Base-by-base conservation (phyloP, 1,140 invertebrate species). In the Dendroctonus ponderosae region DNA sequence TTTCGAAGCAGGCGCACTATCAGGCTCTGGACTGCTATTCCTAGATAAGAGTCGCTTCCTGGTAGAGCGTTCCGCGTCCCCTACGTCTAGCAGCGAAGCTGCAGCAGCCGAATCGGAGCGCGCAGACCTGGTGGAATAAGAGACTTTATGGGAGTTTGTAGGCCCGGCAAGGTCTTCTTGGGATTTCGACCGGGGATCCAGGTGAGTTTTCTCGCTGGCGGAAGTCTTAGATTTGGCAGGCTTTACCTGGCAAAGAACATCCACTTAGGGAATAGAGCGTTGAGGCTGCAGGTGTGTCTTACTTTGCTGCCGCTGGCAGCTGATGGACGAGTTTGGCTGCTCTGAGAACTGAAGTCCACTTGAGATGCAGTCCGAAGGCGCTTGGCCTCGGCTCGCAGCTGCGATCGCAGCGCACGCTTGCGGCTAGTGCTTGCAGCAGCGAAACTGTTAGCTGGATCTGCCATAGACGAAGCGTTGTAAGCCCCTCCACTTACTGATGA, bases 391-490 rank as follows among this genome's bases (percentile, higher is more conserved):
- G 72, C 68, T 62, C 71, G 72, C 67, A 72, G 70, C 72, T 77
- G 76, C 72, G 72, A 61, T 61, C 72, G 75, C 75, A 77, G 73
- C 76, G 72, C 76, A 78, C 77, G 77, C 75, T 79, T 79, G 69
- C 74, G 77, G 74, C 75, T 78, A 70, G 73, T 77, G 76, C 76
- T 78, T 77, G 75, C 74, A 73, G 71, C 76, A 76, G 76, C 75
- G 71, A 70, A 61, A 68, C 65, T 62, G 72, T 78, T 78, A 79
- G 74, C 77, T 78, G 77, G 74, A 77, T 78, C 76, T 76, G 78
- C 78, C 77, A 78, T 79, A 78, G 78, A 78, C 77, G 76, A 77
- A 78, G 72, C 70, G 76, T 76, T 76, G 74, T 71, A 73, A 71
- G 72, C 73, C 71, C 75, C 72, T 72, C 74, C 73, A 74, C 74